Percentiles rank a stretch among this genome's conserved stretches.
Conservation (phyloP, 1,140 invertebrate genomes). For the Papilio polytes region DNA sequence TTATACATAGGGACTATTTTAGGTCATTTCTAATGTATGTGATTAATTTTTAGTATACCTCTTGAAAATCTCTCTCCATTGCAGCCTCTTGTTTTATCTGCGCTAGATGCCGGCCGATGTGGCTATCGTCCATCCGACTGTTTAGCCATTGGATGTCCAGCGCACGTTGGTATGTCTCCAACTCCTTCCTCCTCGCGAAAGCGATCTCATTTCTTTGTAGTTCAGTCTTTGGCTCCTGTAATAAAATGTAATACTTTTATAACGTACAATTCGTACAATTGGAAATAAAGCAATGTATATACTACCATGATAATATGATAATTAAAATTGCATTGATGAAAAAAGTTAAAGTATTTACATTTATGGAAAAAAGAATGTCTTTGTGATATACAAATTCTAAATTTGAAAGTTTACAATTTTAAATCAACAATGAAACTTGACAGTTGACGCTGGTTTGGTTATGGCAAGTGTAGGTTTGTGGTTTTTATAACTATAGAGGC, state of each 20-base stretch:
- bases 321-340: background rate
- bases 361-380: background rate
- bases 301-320: background rate
- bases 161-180: slow-evolving; percentile 66
- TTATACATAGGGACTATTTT: too few species aligned
- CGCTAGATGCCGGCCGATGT: slow-evolving; percentile 71
- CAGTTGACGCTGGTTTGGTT: background rate
- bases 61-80: slow-evolving; percentile 76
- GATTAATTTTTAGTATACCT: slow-evolving; percentile 52
- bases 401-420: slow-evolving; percentile 1
- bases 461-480: too few species aligned
- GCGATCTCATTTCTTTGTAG: slow-evolving; percentile 67
- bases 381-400: background rate
- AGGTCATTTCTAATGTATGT: too few species aligned
- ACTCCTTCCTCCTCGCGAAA: slow-evolving; percentile 59
- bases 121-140: slow-evolving; percentile 73
- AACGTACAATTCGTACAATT: background rate
- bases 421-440: background rate
- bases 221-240: slow-evolving; percentile 70
- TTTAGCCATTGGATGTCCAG: slow-evolving; percentile 76
- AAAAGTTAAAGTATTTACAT: background rate
- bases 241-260: slow-evolving; percentile 21
- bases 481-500: too few species aligned
- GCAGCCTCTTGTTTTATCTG: slow-evolving; percentile 69
- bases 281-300: background rate